Evolutionary conservation across 2,888 invertebrate genomes (phyloP).

Genomic region (Drosophila monieri): DNA sequence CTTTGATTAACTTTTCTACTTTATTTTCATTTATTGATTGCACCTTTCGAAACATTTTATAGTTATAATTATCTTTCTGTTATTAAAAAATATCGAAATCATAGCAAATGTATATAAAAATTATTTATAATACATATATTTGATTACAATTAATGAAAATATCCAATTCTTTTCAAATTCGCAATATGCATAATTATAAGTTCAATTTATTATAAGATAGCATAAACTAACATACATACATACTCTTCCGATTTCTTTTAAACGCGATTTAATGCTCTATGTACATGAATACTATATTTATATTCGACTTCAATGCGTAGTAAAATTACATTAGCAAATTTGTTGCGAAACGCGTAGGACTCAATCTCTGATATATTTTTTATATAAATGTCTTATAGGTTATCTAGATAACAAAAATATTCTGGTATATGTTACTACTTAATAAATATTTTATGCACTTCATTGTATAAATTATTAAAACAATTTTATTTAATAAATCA

Average conservation of each 20-base stretch:
- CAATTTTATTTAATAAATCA: not conserved
- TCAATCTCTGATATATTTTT: not conserved
- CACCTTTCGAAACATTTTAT: slow-evolving; percentile 25
- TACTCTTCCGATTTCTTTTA: not conserved
- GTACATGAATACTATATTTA: slow-evolving; percentile 7
- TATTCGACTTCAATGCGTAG: not conserved
- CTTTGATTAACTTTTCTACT: slow-evolving; percentile 3
- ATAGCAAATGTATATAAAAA: slow-evolving; percentile 10
- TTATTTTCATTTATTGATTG: slow-evolving; percentile 29
- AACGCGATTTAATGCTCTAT: slow-evolving; percentile 2
- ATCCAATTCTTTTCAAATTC: slow-evolving; percentile 17
- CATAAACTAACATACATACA: not conserved
- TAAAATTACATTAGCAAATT: slow-evolving; percentile 1
- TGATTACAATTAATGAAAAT: slow-evolving; percentile 14
- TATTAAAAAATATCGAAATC: slow-evolving; percentile 14
- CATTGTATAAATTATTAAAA: not conserved
- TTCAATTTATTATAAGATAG: not conserved
- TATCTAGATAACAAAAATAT: not conserved
- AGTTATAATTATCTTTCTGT: slow-evolving; percentile 9
- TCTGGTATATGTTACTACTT: not conserved
- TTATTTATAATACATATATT: slow-evolving; percentile 13
- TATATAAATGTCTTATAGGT: not conserved
- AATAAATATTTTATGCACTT: not conserved
- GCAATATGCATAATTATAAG: slow-evolving; percentile 1
- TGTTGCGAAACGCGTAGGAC: not conserved